phyloP scores from a whole-genome alignment of 2,797 vertebrate genomes.

The Clamator glandarius region DNA sequence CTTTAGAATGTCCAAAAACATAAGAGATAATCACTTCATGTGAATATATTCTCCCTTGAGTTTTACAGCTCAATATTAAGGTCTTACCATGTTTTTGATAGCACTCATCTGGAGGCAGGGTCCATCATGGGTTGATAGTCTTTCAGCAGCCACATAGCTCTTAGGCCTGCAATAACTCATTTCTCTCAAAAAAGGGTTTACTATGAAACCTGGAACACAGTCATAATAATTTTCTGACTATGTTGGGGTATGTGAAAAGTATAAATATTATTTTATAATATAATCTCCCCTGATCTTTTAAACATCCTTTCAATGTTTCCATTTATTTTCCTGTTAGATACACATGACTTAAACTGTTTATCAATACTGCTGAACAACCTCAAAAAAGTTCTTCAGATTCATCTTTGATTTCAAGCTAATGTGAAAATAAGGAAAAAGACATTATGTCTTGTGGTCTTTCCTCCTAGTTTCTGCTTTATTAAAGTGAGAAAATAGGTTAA shows the following conservation, averaged over 20 bases:
- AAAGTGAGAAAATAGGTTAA: background rate
- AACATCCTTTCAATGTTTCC: slow-evolving; percentile 68
- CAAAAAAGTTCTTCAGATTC: background rate
- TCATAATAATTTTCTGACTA: slow-evolving; percentile 72
- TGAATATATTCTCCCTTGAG: slow-evolving; percentile 73
- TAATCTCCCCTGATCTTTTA: slow-evolving; percentile 76
- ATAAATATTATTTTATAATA: slow-evolving; percentile 76
- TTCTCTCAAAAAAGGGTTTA: slow-evolving; percentile 55
- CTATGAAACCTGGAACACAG: slow-evolving; percentile 71
- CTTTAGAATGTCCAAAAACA: slow-evolving; percentile 81
- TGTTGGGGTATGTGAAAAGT: slow-evolving; percentile 65
- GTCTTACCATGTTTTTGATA: slow-evolving; percentile 74
- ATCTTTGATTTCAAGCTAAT: background rate
- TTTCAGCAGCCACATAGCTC: slow-evolving; percentile 73
- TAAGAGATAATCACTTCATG: slow-evolving; percentile 78
- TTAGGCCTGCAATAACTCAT: slow-evolving; percentile 74
- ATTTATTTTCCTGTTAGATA: slow-evolving; percentile 61
- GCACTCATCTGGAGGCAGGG: slow-evolving; percentile 70
- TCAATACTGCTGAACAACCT: slow-evolving; percentile 1
- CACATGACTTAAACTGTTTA: slow-evolving; percentile 8
- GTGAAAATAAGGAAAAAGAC: background rate
- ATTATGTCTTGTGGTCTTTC: background rate
- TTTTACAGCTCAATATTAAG: slow-evolving; percentile 70
- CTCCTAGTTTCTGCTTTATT: background rate
- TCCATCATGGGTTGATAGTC: slow-evolving; percentile 67